Evolutionary conservation across 2,797 vertebrate genomes (phyloP), one percentile per base, ranked within the genome.

Genomic region (Coranthus polyacanthus): DNA sequence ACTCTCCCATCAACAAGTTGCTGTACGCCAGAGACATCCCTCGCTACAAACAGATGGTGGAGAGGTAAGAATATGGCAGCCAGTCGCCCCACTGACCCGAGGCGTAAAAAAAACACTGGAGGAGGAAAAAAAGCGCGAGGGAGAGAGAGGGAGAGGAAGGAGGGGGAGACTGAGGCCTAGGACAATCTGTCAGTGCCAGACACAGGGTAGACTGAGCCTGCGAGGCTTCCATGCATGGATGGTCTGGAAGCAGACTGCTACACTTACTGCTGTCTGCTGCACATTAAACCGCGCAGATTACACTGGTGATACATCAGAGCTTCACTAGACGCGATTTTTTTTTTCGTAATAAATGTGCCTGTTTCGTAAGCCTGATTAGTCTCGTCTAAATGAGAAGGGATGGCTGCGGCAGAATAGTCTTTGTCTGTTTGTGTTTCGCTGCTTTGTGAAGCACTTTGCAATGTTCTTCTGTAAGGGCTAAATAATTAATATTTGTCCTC

Each of bases 1-100:
- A 99, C 83, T 99, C 97, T 34, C 97, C 97, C 1, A 99, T 99
- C 94, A 99, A 98, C 93, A 99, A 99, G 92, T 94, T 99, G 87
- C 91, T 99, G 49, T 99, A 99, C 16, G 97, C 97, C 75, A 94
- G 97, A 72, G 97, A 99, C 89, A 99, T 99, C 92, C 97, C 97
- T 29, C 96, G 97, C 56, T 99, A 99, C 93, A 99, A 99, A 79
- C 96, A 96, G 93, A 98, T 99, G 97, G 97, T 99, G 72, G 97
- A 99, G 92, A 96, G 96, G 97, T 99, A 89, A 89, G 91, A 87
- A 74, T 71, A 68, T 79, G 75, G 68, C 81, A 81, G 75, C 70
- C 71, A 12, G 62, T 75, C 46, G 52, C 63, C 74, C 74, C 46
- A 18, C 52, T 87, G 69, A 89, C 82, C 83, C 42, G 32, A 21